Evolutionary conservation across 1,140 invertebrate species (phyloP), one percentile per base, ranked within the genome.

Genomic region (Bombus confusus): DNA sequence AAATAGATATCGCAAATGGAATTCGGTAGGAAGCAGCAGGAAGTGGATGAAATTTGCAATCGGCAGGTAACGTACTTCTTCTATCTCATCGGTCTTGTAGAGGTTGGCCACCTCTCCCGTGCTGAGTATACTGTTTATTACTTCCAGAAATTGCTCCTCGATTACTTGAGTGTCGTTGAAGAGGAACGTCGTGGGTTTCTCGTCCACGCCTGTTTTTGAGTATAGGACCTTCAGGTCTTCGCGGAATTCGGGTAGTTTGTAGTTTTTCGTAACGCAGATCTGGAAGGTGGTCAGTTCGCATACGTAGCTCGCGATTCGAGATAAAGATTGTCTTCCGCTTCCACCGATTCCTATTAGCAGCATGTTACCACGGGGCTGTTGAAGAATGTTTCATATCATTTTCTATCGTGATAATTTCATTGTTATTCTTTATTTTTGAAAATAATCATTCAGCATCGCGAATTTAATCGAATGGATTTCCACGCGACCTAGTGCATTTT

Each of bases 111-210:
- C 96, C 95, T 98, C 98, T 3, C 98, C 98, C 71, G 97, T 97
- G 91, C 97, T 98, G 66, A 98, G 94, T 95, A 98, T 97, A 92
- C 98, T 98, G 93, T 98, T 98, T 41, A 98, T 96, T 84, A 98
- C 97, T 95, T 98, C 98, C n/a, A 98, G 95, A 93, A 98, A 98
- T 64, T 96, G 96, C 92, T 98, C 97, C 52, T 98, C 97, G 0
- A 96, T 96, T 74, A 98, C 97, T 93, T 98, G 98, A 22, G 97
- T 97, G 93, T 98, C 98, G 93, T 96, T 97, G 95, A 98, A 98
- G 41, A 98, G 96, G 94, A 98, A 98, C 43, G 97, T 96, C 1
- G 97, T 97, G 66, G 96, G 95, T 93, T 97, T 97, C 74, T 97
- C 96, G 86, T 98, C 97, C 34, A 98, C 96, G 10, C 98, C 98